Evolutionary conservation across 2,113 vertebrate genomes (phyloP).

Genomic region (Oreochromis tanganicae): DNA sequence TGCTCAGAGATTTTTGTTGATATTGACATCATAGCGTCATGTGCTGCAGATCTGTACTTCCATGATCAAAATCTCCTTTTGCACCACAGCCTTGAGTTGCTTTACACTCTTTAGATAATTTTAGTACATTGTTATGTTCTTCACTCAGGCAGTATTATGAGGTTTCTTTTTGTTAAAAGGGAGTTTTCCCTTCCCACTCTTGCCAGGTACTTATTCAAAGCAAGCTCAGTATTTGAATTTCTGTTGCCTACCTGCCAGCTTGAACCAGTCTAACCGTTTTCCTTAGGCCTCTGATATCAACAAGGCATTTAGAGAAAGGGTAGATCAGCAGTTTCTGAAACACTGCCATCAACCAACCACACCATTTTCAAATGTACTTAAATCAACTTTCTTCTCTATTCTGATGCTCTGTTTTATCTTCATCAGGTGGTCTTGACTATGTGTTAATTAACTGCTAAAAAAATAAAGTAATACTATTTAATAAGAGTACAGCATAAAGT

Average conservation of each 20-base stretch:
- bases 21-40: neutral
- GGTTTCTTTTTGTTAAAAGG: neutral
- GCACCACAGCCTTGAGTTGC: neutral
- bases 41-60: neutral
- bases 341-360: neutral
- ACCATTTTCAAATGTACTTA: neutral
- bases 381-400: neutral
- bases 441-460: neutral
- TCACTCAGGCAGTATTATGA: neutral
- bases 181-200: neutral
- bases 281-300: neutral
- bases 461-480: neutral
- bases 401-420: neutral
- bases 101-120: neutral
- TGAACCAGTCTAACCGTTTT: neutral
- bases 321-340: neutral
- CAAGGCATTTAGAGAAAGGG: neutral
- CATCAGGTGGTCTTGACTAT: fast-evolving
- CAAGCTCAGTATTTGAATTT: neutral
- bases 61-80: neutral
- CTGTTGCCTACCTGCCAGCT: neutral
- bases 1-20: neutral
- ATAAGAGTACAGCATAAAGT: neutral
- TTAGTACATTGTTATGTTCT: neutral
- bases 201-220: neutral